Percentiles rank a stretch among this genome's conserved stretches.
phyloP scores from a whole-genome alignment of 2,797 vertebrate genomes.

The Cyclopterus lumpus region DNA sequence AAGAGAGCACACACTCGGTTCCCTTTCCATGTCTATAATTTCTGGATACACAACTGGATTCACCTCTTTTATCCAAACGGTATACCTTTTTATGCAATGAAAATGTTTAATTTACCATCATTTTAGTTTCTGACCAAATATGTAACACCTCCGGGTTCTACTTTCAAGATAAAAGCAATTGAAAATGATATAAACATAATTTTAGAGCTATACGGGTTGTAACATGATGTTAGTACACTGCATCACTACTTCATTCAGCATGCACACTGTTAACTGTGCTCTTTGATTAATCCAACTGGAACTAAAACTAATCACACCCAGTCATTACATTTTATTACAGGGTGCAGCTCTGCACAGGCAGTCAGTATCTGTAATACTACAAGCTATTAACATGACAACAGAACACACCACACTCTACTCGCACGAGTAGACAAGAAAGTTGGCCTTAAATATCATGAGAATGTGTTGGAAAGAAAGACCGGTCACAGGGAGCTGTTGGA shows the following conservation, averaged over 20 bases:
- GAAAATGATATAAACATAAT: not conserved
- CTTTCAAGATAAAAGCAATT: not conserved
- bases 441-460: not conserved
- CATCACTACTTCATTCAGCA: not conserved
- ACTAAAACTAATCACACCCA: slow-evolving; percentile 12
- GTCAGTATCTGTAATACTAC: slow-evolving; percentile 8
- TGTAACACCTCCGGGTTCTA: not conserved
- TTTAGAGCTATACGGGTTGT: not conserved
- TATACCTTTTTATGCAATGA: not conserved
- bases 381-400: not conserved
- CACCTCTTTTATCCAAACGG: slow-evolving; percentile 3
- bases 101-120: not conserved
- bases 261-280: not conserved
- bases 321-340: not conserved
- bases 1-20: not conserved
- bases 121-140: not conserved
- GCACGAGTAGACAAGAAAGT: not conserved
- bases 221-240: not conserved
- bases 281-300: not conserved
- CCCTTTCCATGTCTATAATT: not conserved
- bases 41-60: not conserved
- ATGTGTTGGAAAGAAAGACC: not conserved
- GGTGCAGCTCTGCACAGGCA: not conserved
- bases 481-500: not conserved
- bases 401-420: too few species aligned